phyloP scores from a whole-genome alignment of 2,888 invertebrate genomes.

The Agrotis segetum region DNA sequence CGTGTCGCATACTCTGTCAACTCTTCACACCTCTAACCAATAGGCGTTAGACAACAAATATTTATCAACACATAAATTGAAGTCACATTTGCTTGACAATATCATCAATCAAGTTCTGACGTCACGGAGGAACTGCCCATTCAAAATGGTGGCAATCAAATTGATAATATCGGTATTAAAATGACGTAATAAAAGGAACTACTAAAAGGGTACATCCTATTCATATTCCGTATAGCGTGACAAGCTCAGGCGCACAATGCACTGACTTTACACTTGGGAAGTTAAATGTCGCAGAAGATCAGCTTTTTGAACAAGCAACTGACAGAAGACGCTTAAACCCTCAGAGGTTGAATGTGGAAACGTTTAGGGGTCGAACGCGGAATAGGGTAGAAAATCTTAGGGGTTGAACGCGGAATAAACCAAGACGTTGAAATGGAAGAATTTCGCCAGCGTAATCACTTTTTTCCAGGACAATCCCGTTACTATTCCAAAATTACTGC shows the following conservation, averaged over 20 bases:
- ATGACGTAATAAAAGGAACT: constrained; percentile 59
- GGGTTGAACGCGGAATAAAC: no score
- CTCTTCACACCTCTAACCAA: constrained; percentile 44
- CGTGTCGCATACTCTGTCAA: constrained; percentile 5
- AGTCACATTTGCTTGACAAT: constrained; percentile 29
- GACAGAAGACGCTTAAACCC: no score
- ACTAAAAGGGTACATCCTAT: constrained; percentile 59
- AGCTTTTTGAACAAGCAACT: background rate
- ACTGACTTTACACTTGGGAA: constrained; percentile 19
- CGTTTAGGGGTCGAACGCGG: no score
- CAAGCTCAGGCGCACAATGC: constrained; percentile 44
- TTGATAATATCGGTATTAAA: constrained; percentile 15
- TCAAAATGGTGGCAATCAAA: constrained; percentile 18
- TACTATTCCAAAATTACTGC: no score
- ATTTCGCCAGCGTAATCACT: background rate
- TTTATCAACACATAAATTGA: constrained; percentile 30
- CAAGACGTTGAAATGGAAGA: background rate
- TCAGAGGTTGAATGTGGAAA: no score
- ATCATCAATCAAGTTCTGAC: constrained; percentile 22
- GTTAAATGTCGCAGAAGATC: constrained; percentile 30
- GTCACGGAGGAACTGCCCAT: constrained; percentile 13
- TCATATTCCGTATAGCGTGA: constrained; percentile 60
- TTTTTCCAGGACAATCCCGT: no score
- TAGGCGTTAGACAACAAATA: constrained; percentile 55
- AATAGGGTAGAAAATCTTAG: no score